These are phyloP conservation scores for Acinonyx jubatus DNA, from an alignment of 2,113 vertebrate species.

Conservation along the genomic window DNA sequence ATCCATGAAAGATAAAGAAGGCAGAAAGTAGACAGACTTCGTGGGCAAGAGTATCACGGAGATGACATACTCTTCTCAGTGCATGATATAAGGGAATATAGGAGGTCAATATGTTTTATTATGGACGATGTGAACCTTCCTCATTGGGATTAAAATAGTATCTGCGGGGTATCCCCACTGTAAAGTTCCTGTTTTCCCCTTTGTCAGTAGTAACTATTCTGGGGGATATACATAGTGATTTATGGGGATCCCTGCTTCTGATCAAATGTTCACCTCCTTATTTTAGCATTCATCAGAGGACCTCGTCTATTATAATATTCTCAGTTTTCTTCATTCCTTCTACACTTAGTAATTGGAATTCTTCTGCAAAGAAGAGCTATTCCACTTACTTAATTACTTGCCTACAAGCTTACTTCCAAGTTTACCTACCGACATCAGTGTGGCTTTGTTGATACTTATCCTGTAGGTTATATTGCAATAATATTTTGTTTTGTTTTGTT, in stretches of 20 bases:
- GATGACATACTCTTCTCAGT: background rate
- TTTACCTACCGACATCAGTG: background rate
- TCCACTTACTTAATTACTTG: background rate
- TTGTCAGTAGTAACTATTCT: background rate
- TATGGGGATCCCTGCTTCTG: background rate
- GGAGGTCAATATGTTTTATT: background rate
- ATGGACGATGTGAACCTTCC: background rate
- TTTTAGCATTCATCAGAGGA: background rate
- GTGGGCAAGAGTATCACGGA: background rate
- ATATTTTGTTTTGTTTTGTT: background rate
- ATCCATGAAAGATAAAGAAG: background rate
- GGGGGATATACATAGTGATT: background rate
- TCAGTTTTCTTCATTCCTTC: background rate
- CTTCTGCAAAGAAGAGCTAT: background rate
- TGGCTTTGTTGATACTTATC: background rate
- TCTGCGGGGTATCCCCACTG: background rate
- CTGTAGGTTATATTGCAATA: background rate
- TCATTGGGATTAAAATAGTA: background rate
- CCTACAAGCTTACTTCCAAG: background rate
- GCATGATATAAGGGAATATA: background rate
- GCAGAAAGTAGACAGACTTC: background rate
- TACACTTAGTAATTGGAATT: background rate
- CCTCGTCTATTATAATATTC: background rate
- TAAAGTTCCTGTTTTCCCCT: background rate
- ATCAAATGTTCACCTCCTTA: background rate